Evolutionary conservation across 2,113 vertebrate genomes (phyloP).

Genomic region (Lycaon pictus): DNA sequence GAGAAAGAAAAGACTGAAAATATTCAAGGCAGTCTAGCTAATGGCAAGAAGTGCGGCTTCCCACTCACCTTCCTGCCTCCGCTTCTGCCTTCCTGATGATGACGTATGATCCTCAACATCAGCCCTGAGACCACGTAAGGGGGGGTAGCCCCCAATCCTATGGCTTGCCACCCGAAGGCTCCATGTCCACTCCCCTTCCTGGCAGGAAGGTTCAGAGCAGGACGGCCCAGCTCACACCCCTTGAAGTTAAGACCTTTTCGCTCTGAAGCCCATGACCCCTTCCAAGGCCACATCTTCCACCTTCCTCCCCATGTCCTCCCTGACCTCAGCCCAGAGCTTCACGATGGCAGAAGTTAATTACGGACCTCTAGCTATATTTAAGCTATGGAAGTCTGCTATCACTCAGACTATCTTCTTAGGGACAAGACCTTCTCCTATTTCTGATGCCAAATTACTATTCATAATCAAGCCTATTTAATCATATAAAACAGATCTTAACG

Average conservation of each 20-base stretch:
- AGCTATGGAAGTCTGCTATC: neutral
- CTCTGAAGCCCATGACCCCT: neutral
- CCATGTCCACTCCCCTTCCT: neutral
- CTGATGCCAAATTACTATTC: constrained; percentile 14
- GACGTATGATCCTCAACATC: rapidly evolving
- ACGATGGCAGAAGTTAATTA: too few relatives aligned
- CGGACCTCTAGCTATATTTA: neutral
- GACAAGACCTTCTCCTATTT: constrained; percentile 15
- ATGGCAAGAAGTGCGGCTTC: neutral
- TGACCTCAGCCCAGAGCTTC: neutral
- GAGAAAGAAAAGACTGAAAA: neutral
- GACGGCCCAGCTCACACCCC: neutral
- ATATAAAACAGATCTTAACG: neutral
- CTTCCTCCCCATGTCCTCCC: neutral
- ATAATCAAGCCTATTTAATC: constrained; percentile 56
- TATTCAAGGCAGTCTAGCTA: neutral
- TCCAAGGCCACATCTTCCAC: neutral
- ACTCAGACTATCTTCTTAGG: neutral
- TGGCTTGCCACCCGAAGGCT: neutral
- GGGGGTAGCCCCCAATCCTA: neutral
- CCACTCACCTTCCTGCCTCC: too few relatives aligned
- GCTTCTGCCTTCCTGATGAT: neutral
- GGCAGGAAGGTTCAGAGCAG: neutral
- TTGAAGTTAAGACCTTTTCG: neutral
- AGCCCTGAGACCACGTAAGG: neutral